phyloP scores from a whole-genome alignment of 2,113 vertebrate genomes.

The Callorhinus ursinus region DNA sequence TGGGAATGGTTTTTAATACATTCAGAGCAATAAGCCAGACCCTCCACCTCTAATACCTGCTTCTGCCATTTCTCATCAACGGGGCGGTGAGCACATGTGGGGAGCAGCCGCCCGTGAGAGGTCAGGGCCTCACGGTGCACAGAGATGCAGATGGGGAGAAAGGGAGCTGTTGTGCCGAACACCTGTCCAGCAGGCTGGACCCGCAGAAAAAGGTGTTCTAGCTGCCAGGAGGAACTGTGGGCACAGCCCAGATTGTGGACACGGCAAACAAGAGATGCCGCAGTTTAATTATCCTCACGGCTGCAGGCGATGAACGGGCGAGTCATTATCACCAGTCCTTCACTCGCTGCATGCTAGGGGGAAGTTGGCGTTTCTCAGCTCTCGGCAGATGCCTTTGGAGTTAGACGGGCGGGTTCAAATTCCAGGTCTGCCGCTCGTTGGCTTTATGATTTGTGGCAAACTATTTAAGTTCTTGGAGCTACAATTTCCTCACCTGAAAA shows the following conservation, averaged over 20 bases:
- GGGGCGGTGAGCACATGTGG: slow-evolving; percentile 67
- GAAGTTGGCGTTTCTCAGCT: background rate
- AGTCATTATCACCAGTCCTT: background rate
- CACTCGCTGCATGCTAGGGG: background rate
- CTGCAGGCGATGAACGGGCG: background rate
- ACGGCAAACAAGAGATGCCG: background rate
- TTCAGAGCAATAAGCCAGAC: slow-evolving; percentile 75
- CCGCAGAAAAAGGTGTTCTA: background rate
- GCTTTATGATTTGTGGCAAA: slow-evolving; percentile 43
- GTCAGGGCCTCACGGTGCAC: background rate
- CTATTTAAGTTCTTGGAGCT: slow-evolving; percentile 37
- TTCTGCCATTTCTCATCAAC: slow-evolving; percentile 75
- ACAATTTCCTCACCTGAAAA: slow-evolving; percentile 18
- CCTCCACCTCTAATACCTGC: slow-evolving; percentile 79
- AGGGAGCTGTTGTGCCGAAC: slow-evolving; percentile 49
- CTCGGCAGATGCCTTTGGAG: background rate
- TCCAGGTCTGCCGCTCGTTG: background rate
- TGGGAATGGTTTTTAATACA: slow-evolving; percentile 80
- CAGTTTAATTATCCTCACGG: background rate
- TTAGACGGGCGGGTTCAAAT: background rate
- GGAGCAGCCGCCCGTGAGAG: slow-evolving; percentile 54
- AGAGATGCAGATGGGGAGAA: slow-evolving; percentile 63
- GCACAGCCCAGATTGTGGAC: slow-evolving; percentile 6
- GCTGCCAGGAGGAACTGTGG: background rate
- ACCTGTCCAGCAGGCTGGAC: slow-evolving; percentile 62